A percentile compares a stretch with the other conserved stretches of the same genome.
These are phyloP conservation scores for Nyctereutes procyonoides DNA, from an alignment of 2,113 vertebrate genomes.

Conservation along the genomic window DNA sequence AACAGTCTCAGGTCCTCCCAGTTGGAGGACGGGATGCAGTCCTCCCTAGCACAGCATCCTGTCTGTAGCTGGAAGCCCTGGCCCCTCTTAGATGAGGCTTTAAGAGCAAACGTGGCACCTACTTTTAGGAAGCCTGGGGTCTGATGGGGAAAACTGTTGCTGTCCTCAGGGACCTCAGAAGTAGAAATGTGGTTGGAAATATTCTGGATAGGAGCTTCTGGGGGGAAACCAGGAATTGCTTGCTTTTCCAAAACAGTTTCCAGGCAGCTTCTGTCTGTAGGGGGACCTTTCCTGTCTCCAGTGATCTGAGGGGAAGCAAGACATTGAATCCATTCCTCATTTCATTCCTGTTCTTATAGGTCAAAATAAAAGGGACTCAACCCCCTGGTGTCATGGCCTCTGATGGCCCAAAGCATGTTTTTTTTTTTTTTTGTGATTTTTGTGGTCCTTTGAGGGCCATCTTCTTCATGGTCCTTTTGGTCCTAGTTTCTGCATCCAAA, in stretches of 20 bases:
- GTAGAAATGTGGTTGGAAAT: conserved; percentile 8
- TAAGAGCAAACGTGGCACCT: not conserved
- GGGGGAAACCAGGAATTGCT: not conserved
- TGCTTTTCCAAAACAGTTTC: conserved; percentile 39
- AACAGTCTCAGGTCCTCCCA: not conserved
- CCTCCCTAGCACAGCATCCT: not conserved
- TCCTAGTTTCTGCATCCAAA: not conserved
- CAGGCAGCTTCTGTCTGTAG: not conserved
- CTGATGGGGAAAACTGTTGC: not conserved
- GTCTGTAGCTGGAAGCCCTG: not conserved
- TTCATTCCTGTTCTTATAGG: not conserved
- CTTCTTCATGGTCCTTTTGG: not conserved
- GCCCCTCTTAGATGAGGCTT: not conserved
- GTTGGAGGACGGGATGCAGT: not conserved
- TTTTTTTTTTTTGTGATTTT: not conserved
- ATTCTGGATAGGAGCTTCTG: not conserved
- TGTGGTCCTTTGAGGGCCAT: not conserved
- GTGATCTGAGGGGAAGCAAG: not conserved
- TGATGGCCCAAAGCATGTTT: not conserved
- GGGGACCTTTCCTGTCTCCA: not conserved
- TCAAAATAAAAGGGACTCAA: not conserved
- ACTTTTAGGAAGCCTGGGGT: not conserved
- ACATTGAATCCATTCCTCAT: not conserved
- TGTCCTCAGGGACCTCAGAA: not conserved
- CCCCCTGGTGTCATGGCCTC: not conserved